A percentile compares a stretch with the other conserved stretches of the same genome.
Conservation (phyloP, 2,888 invertebrate species). For the Sthenelais limicola region DNA sequence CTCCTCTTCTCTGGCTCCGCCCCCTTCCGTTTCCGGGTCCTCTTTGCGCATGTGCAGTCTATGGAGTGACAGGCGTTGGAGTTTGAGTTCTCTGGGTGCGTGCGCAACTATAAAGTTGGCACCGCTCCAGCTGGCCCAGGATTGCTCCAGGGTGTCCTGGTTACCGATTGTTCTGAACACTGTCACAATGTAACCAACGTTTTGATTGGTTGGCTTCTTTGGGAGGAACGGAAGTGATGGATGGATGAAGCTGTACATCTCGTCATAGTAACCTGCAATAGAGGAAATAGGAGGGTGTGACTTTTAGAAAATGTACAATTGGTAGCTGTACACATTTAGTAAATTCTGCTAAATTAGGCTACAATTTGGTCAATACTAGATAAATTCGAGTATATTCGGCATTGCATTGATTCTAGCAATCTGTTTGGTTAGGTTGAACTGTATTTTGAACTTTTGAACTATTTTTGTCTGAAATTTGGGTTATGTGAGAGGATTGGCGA, state of each 20-base stretch:
- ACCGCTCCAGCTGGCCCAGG: slow-evolving; percentile 66
- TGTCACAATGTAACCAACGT: slow-evolving; percentile 61
- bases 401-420: no score
- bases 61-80: slow-evolving; percentile 63
- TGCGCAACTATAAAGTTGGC: slow-evolving; percentile 63
- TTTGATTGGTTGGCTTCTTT: slow-evolving; percentile 61
- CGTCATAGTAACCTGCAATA: slow-evolving; percentile 46
- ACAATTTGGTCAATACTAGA: no score
- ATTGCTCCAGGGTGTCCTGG: slow-evolving; percentile 56
- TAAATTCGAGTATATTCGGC: no score
- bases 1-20: no score
- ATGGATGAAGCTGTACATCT: slow-evolving; percentile 50
- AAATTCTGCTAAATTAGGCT: no score
- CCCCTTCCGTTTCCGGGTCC: neutral
- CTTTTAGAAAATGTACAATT: neutral
- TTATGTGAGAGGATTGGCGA: no score
- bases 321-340: no score
- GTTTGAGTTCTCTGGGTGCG: slow-evolving; percentile 59
- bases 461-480: no score
- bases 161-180: slow-evolving; percentile 60
- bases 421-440: no score
- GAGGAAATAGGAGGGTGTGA: neutral
- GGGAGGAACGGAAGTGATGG: slow-evolving; percentile 57
- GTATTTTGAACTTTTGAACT: no score
- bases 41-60: slow-evolving; percentile 48